Conservation (phyloP, 2,888 invertebrate genomes). For the Yponomeuta plumbellus region DNA sequence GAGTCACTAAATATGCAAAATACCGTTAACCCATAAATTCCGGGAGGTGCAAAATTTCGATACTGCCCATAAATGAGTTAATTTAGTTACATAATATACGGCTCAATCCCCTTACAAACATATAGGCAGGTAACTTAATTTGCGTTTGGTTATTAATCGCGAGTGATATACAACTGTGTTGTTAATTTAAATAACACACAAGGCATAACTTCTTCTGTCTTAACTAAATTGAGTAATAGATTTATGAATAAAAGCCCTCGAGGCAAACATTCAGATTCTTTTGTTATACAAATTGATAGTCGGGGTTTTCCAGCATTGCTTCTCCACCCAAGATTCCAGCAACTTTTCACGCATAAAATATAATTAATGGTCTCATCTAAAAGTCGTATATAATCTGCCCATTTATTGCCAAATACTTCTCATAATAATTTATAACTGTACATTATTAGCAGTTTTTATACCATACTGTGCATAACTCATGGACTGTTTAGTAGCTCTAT, state of each 20-base stretch:
- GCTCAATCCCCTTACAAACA: background rate
- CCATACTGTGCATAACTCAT: background rate
- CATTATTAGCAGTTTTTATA: background rate
- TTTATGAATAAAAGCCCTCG: background rate
- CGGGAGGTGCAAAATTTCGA: too few species aligned
- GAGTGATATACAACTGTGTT: background rate
- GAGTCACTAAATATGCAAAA: too few species aligned
- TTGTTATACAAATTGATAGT: background rate
- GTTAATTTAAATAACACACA: constrained; percentile 1
- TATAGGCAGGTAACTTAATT: background rate
- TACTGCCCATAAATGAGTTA: too few species aligned
- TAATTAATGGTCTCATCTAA: background rate
- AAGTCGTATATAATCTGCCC: background rate
- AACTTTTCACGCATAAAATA: background rate
- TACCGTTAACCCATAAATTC: too few species aligned
- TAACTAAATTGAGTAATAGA: background rate
- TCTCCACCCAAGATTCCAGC: background rate
- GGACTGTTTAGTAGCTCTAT: background rate
- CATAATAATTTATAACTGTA: background rate
- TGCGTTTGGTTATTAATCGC: background rate
- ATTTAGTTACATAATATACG: background rate
- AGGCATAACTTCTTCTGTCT: background rate
- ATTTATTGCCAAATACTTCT: background rate
- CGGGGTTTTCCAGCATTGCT: background rate
- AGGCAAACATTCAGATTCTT: background rate